A percentile compares a stretch with the other conserved stretches of the same genome.
phyloP scores from a whole-genome alignment of 1,140 invertebrate species.

The Amyelois transitella region DNA sequence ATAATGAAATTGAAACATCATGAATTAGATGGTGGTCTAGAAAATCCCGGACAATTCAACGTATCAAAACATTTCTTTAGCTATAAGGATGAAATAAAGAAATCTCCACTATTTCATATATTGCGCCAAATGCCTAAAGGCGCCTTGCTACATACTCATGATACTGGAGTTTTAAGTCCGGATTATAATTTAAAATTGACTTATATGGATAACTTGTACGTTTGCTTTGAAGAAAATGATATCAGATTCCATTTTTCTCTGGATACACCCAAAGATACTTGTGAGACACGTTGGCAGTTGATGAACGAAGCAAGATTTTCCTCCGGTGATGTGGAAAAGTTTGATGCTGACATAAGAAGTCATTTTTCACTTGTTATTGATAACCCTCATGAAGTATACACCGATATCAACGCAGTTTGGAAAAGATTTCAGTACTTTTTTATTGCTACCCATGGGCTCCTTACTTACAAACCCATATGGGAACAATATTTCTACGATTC shows the following conservation, averaged over 20 bases:
- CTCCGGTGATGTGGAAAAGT: conserved; percentile 66
- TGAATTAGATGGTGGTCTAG: conserved; percentile 76
- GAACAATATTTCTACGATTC: conserved; percentile 82
- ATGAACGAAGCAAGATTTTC: conserved; percentile 74
- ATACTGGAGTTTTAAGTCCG: conserved; percentile 77
- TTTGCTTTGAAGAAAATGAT: conserved; percentile 70
- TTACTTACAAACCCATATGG: conserved; percentile 83
- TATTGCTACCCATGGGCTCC: conserved; percentile 72
- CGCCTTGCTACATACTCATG: conserved; percentile 82
- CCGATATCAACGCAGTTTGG: conserved; percentile 82
- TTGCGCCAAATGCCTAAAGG: conserved; percentile 83
- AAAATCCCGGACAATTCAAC: conserved; percentile 76
- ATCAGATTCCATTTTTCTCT: conserved; percentile 52
- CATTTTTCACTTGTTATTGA: conserved; percentile 77
- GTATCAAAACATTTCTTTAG: conserved; percentile 82
- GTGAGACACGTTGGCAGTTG: conserved; percentile 69
- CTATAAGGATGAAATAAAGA: conserved; percentile 77
- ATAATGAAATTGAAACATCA: conserved; percentile 79
- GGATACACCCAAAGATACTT: conserved; percentile 28
- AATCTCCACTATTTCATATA: conserved; percentile 80
- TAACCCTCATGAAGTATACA: conserved; percentile 77
- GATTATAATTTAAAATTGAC: conserved; percentile 82
- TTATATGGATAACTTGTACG: conserved; percentile 80
- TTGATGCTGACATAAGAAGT: conserved; percentile 76
- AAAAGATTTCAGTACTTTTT: conserved; percentile 80